Conservation (phyloP, 2,113 vertebrate species). For the Elephas maximus region DNA sequence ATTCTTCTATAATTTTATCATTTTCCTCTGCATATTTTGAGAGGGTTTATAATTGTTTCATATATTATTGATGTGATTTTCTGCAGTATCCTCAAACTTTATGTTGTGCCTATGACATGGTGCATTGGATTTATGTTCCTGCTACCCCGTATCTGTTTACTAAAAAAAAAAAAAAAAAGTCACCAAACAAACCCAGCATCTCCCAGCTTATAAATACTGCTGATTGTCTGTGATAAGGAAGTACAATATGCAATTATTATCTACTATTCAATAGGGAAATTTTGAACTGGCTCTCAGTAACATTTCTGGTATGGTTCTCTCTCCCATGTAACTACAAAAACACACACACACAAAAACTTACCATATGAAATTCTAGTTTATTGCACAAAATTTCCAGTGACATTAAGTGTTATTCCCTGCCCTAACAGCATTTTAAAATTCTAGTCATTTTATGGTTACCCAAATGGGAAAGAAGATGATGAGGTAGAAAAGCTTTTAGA, state of each 20-base stretch:
- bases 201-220: background rate
- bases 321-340: background rate
- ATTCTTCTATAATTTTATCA: background rate
- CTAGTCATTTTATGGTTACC: background rate
- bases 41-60: background rate
- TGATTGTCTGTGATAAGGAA: background rate
- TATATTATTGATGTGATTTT: background rate
- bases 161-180: background rate
- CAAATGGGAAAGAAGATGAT: background rate
- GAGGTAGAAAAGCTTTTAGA: background rate
- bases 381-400: background rate
- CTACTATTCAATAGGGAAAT: background rate
- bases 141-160: background rate
- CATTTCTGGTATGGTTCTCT: background rate
- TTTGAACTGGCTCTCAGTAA: slow-evolving; percentile 5
- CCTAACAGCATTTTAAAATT: background rate
- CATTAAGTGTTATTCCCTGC: background rate
- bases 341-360: background rate
- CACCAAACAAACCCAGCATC: background rate
- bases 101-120: background rate
- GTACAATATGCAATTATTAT: background rate
- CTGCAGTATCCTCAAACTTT: background rate
- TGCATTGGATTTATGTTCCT: background rate
- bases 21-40: background rate
- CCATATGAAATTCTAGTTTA: background rate